Evolutionary conservation across 92 coral and sea anemone genomes (phyloP), one percentile per base, ranked within the genome.

Genomic region (Heliopora coerulea): DNA sequence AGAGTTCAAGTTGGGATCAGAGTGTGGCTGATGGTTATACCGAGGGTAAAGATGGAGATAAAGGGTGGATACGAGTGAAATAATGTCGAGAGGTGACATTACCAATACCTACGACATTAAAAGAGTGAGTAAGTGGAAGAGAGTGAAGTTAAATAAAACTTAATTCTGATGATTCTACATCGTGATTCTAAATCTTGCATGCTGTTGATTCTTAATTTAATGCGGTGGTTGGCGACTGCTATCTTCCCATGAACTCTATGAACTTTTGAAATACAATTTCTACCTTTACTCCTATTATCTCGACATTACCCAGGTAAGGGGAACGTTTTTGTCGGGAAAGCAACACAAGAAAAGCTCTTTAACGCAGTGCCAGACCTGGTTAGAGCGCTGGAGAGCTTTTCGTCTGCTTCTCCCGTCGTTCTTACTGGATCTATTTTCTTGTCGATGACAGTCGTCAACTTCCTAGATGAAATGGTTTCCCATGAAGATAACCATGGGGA

Each of bases 171-270:
- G 52, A 46, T 46, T 46, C 2, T 46, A 46, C 15, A 6, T 46
- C n/a, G 7, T 46, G 52, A 46, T 46, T 46, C 3, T 46, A 6
- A 39, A 65, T 65, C 49, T 21, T 41, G 54, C 72, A 65, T 39
- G 54, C 58, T 44, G 40, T 67, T 48, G 59, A 44, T 67, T 67
- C 15, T 46, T 46, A 15, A 46, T 46, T 37, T 37, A 37, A 37
- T 37, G 5, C 42, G 42, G 52, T n/a, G n/a, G 52, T 46, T 8
- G 52, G n/a, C 52, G 52, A 46, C 52, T 46, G 52, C 15, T 46
- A 46, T 46, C n/a, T 2, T 15, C 12, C 42, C 5, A 4, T 46
- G 42, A 4, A 37, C 11, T 37, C 42, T 11, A 37, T 4, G 42
- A 37, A 11, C 11, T 37, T 4, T 37, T 37, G 42, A 37, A 37